Evolutionary conservation across 2,888 invertebrate species (phyloP).

Genomic region (Clostera curtula): DNA sequence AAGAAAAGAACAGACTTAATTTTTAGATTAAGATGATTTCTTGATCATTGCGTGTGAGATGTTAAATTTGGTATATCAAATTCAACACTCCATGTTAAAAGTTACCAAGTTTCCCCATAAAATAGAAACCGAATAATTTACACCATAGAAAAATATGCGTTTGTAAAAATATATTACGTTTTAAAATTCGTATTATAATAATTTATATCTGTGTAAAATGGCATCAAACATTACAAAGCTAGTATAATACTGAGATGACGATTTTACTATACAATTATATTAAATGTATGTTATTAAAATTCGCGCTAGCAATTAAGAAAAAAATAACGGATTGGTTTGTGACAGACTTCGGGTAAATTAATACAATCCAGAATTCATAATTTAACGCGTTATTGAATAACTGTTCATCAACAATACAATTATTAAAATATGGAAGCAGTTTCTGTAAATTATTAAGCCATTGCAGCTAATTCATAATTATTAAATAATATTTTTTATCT

Average conservation of each 20-base stretch:
- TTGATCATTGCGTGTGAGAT: too few relatives aligned
- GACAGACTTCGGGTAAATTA: slow-evolving; percentile 1
- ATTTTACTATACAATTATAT: slow-evolving; percentile 21
- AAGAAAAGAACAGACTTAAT: too few relatives aligned
- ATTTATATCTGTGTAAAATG: slow-evolving; percentile 46
- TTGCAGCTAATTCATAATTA: too few relatives aligned
- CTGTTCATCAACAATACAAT: too few relatives aligned
- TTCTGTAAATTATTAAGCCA: too few relatives aligned
- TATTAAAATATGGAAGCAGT: too few relatives aligned
- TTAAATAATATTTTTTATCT: too few relatives aligned
- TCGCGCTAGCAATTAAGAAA: slow-evolving; percentile 6
- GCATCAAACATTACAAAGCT: slow-evolving; percentile 59
- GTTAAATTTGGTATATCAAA: too few relatives aligned
- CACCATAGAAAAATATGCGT: slow-evolving; percentile 33
- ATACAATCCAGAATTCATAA: not conserved
- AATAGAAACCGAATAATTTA: slow-evolving; percentile 32
- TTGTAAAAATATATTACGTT: slow-evolving; percentile 26
- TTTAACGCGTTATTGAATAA: not conserved
- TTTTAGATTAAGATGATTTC: too few relatives aligned
- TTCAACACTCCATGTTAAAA: slow-evolving; percentile 17
- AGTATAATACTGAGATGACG: slow-evolving; percentile 61
- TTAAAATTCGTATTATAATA: slow-evolving; percentile 20
- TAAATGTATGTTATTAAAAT: slow-evolving; percentile 16
- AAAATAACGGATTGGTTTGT: too few relatives aligned
- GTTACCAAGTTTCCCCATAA: slow-evolving; percentile 6